phyloP scores from a whole-genome alignment of 2,888 invertebrate species.

The Drosophila bunnanda region DNA sequence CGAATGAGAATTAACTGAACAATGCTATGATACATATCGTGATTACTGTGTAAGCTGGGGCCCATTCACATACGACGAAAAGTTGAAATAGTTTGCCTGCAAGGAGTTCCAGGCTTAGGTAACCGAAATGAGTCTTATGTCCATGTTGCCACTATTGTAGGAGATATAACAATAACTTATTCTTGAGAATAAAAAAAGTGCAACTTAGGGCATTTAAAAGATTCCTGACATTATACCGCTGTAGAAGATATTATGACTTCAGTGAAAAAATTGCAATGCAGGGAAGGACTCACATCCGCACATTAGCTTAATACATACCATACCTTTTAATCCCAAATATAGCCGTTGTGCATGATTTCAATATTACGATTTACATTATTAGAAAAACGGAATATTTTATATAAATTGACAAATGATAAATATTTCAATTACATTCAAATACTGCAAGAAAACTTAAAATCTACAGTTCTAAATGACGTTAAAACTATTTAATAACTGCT shows the following conservation, averaged over 20 bases:
- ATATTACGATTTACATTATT: too few relatives aligned
- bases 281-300: too few relatives aligned
- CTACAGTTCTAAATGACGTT: not conserved
- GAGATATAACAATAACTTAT: not conserved
- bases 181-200: not conserved
- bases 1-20: constrained; percentile 22
- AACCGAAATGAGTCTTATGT: not conserved
- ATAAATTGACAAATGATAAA: too few relatives aligned
- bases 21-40: constrained; percentile 14
- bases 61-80: not conserved
- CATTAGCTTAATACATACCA: too few relatives aligned
- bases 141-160: not conserved
- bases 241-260: not conserved
- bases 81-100: not conserved
- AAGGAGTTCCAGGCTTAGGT: not conserved
- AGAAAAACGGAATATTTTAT: too few relatives aligned
- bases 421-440: not conserved
- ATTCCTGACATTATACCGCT: not conserved
- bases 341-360: too few relatives aligned
- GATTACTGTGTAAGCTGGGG: constrained; percentile 6
- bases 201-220: not conserved
- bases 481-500: not conserved
- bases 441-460: not conserved
- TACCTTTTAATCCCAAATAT: too few relatives aligned
- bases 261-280: too few relatives aligned